Evolutionary conservation across 37 sponge, comb jelly and placozoan genomes (phyloP), one percentile per base, ranked within the genome.

Genomic region (Agelas oroides): DNA sequence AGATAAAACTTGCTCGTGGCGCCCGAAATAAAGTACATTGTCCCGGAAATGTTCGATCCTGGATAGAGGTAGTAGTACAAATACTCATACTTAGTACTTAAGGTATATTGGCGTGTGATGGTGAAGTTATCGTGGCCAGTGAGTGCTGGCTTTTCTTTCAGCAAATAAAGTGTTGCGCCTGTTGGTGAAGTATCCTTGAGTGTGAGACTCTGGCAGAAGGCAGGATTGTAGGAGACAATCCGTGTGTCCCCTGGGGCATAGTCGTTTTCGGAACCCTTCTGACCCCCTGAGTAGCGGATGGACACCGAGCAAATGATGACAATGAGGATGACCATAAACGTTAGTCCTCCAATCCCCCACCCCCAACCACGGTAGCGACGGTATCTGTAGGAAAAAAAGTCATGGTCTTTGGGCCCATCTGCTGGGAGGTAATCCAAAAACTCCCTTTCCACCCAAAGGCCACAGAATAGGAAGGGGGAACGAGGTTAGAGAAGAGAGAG

Each of bases 61-160:
- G 71, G 83, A 25, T 83, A 58, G 27, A 83, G 62, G 41, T 83
- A 83, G 73, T 72, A 83, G 73, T 69, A 41, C 71, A 61, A 83
- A 27, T 83, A 60, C 5, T 34, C n/a, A 62, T 63, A 25, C 19
- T 14, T 18, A 3, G 27, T 24, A n/a, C 11, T 35, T 11, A 21
- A 11, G 2, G 25, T 14, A 33, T 12, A 19, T 14, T 59, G 30
- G 1, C 2, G 21, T 15, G 37, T 33, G 28, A 70, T 58, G 40
- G 33, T 46, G 60, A 36, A 60, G 71, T 57, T 71, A 13, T 70
- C 54, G 38, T 23, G 40, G 40, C 46, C 73, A 23, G 37, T 70
- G 38, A 83, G 73, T 1, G 40, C 24, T 56, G 83, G 83, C 19
- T n/a, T 72, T 5, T 59, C 40, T 1, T 17, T 32, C 15, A 83